Evolutionary conservation across 2,113 vertebrate species (phyloP), one percentile per base, ranked within the genome.

Genomic region (Scalopus aquaticus): DNA sequence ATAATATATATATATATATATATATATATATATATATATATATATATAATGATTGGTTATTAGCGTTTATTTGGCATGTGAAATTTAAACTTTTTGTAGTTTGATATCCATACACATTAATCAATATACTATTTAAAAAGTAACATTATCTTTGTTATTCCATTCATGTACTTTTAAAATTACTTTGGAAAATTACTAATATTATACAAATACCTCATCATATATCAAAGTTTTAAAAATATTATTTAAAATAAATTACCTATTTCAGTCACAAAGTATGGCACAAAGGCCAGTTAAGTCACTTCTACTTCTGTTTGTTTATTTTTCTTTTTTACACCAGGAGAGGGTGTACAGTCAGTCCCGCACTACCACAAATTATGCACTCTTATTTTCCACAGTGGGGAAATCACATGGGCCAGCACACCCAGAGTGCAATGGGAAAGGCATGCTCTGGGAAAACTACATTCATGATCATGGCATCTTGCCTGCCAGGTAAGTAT

Each of bases 171-270:
- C 1, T 91, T 44, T 70, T 20, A 39, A 84, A 79, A 26, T 84
- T 58, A 39, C 9, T 35, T 85, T 70, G 32, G 4, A 46, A 58
- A 90, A 64, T 39, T 70, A 46, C 32, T 70, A 46, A 86, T 79
- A 67, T 79, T 12, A 5, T 16, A 9, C 49, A 80, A 83, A 76
- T n/a, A 56, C 73, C 7, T 19, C 46, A 44, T 77, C 20, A 67
- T 28, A 32, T 17, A 28, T 54, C 11, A 60, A 60, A 60, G 5
- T 7, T 24, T 72, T 46, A n/a, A 90, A 76, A 80, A 19, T 44
- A 49, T 17, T 32, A 92, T 44, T 90, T 86, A 69, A 76, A 86
- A 81, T 62, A 85, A 88, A 92, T 91, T 77, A 67, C 22, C n/a
- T 86, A 80, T 83, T 85, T 69, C 13, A 13, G 30, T 72, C 72